These are phyloP conservation scores for Dichetophora obliterata DNA, from an alignment of 2,888 invertebrate genomes.

Conservation along the genomic window DNA sequence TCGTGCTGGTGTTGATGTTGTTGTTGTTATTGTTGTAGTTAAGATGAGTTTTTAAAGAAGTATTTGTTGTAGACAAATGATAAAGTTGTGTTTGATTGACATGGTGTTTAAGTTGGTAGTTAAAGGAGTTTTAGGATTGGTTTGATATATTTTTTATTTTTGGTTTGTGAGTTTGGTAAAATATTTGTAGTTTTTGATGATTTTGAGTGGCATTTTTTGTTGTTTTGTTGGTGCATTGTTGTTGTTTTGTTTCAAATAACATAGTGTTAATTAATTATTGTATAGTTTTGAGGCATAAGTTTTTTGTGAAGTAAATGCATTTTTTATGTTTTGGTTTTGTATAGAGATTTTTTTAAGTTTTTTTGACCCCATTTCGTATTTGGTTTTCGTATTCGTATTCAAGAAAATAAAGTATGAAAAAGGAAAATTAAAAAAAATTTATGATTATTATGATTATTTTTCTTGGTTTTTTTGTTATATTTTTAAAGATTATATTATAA, in stretches of 20 bases:
- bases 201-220: constrained; percentile 17
- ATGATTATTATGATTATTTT: constrained; percentile 68
- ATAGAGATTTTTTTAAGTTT: constrained; percentile 39
- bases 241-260: not conserved
- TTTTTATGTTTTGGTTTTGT: constrained; percentile 42
- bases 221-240: not conserved
- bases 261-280: not conserved
- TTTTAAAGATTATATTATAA: constrained; percentile 29
- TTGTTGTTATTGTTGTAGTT: constrained; percentile 63
- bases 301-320: constrained; percentile 41
- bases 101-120: constrained; percentile 33
- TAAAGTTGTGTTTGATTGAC: constrained; percentile 35
- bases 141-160: constrained; percentile 31
- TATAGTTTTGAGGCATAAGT: not conserved
- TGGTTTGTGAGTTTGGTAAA: constrained; percentile 16
- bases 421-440: constrained; percentile 66
- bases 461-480: constrained; percentile 38
- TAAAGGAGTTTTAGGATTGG: constrained; percentile 19
- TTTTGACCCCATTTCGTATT: constrained; percentile 67
- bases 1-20: constrained; percentile 69
- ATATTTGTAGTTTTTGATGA: not conserved
- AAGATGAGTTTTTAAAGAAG: constrained; percentile 47
- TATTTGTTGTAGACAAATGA: constrained; percentile 33
- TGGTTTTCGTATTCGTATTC: constrained; percentile 66
- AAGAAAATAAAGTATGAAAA: constrained; percentile 67